Base-by-base conservation (phyloP, 2,797 vertebrate species). In the Sebastiscus albofasciatus region DNA sequence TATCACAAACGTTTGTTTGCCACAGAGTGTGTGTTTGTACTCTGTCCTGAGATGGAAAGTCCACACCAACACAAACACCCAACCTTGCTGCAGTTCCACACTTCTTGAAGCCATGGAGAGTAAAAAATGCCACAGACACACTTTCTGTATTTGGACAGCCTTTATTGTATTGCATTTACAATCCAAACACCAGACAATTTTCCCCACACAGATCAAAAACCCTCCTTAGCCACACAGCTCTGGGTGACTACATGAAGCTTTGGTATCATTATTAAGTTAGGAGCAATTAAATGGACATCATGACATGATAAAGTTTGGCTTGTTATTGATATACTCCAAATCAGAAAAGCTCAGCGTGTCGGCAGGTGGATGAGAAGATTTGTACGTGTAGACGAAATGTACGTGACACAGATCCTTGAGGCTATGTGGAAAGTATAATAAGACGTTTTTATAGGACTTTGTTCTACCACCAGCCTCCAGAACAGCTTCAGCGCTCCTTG, bases 221-320 rank as follows among this genome's bases (percentile, higher is more conserved):
- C 12, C 39, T 24, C 42, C 16, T 0, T 42, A 24, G 22, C 60
- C 78, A 75, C 67, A 76, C 64, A 76, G 55, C 66, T 67, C 42
- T 2, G 24, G 24, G 52, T 56, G 54, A 72, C 52, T 54, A 77
- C 66, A 79, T 14, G 13, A 79, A 89, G 72, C 89, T 95, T 95
- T 93, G 93, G 91, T 91, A 77, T 91, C 77, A 87, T 82, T 86
- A 89, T 86, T 87, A 69, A 90, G 65, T 82, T 82, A 55, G 22
- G 61, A 87, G 77, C 22, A 74, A 74, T 77, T 78, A 67, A 65
- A 79, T 0, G 29, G 55, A 77, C 56, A 36, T 27, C 2, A 20
- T 22, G 64, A 75, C 60, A 75, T 52, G 29, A 79, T 7, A 24
- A 67, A 6, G 22, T 82, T 66, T 75, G 83, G 78, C 70, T 80